Conservation (phyloP, 2,797 vertebrate genomes). For the Champsocephalus esox region DNA sequence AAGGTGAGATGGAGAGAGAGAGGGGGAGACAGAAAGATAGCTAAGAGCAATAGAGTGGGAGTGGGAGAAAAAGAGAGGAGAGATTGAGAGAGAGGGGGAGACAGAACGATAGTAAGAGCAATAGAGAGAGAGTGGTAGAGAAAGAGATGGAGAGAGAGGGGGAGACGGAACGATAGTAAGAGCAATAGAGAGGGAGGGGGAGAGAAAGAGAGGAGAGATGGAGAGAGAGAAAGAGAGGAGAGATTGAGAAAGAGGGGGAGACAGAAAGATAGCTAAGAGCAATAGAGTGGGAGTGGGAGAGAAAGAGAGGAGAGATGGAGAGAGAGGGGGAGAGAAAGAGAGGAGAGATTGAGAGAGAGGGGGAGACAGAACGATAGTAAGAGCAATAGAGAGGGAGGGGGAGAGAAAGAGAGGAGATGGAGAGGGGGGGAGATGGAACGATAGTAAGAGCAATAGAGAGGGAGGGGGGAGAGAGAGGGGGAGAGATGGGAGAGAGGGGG, state of each 20-base stretch:
- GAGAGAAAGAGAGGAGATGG: conserved; percentile 6
- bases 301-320: neutral
- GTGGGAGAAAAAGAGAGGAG: neutral
- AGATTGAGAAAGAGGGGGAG: conserved; percentile 5
- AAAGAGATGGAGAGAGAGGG: neutral
- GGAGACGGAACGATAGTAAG: too few relatives aligned
- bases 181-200: too few relatives aligned
- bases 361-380: too few relatives aligned
- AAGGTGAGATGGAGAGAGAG: conserved; percentile 13
- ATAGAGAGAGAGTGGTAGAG: too few relatives aligned
- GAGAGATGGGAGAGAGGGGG: neutral
- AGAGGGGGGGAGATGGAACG: conserved; percentile 26
- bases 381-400: too few relatives aligned
- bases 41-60: neutral
- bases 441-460: neutral
- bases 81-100: too few relatives aligned
- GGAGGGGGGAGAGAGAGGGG: neutral
- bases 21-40: conserved; percentile 22
- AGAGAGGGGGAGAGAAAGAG: conserved; percentile 7
- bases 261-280: conserved; percentile 6
- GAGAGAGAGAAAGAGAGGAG: conserved; percentile 4
- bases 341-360: neutral
- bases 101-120: too few relatives aligned
- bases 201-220: conserved; percentile 9
- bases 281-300: conserved; percentile 13